Conservation (phyloP, 2,888 invertebrate genomes). For the Ecdyonurus torrentis region DNA sequence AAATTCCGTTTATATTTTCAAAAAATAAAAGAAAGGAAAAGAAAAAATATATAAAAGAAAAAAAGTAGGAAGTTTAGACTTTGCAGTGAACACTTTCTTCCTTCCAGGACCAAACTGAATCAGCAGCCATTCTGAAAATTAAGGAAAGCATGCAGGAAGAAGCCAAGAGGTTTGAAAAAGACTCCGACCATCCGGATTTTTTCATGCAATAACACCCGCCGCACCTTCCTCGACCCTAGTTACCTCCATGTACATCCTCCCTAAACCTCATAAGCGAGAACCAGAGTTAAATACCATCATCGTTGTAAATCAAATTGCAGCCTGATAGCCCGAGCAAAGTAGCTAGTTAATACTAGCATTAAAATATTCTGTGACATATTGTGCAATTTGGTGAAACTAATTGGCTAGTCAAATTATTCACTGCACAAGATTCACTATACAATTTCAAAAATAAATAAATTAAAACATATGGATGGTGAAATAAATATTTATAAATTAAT, state of each 20-base stretch:
- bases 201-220: constrained; percentile 72
- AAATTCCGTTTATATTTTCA: constrained; percentile 8
- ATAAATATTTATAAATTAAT: too few species aligned
- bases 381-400: constrained; percentile 7
- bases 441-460: neutral
- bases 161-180: constrained; percentile 97
- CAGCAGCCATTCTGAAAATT: constrained; percentile 98
- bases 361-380: neutral
- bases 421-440: neutral
- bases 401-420: constrained; percentile 11
- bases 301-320: constrained; percentile 14
- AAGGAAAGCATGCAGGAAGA: constrained; percentile 99
- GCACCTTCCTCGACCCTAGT: constrained; percentile 12
- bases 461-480: neutral
- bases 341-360: neutral
- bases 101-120: constrained; percentile 80
- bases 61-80: constrained; percentile 15
- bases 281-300: constrained; percentile 12
- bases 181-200: constrained; percentile 92
- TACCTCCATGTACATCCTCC: constrained; percentile 11
- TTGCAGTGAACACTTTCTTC: constrained; percentile 17
- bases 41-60: too few species aligned
- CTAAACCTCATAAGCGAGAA: constrained; percentile 12
- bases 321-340: constrained; percentile 9
- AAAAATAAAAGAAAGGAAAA: constrained; percentile 10